Base-by-base conservation (phyloP, 2,888 invertebrate species). In the Limnephilus lunatus region DNA sequence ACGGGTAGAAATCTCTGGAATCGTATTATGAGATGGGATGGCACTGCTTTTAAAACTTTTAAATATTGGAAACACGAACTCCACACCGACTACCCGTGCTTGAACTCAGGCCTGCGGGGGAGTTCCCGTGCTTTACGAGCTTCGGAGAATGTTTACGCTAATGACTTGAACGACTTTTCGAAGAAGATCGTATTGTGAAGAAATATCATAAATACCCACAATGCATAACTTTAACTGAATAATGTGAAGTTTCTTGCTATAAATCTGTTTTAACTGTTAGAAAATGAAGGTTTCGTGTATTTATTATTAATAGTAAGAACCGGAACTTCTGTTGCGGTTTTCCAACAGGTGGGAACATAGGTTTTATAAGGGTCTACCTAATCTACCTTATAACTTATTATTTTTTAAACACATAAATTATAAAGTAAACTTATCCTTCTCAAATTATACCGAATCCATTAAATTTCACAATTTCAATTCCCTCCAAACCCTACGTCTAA, bases 11-110 rank as follows among this genome's bases (percentile, higher is more conserved):
- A 80, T 80, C 80, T 35, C 80, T 32, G n/a, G 35, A 88, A 88
- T 80, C 80, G 80, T 80, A 80, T 88, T 88, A 88, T 88, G 68
- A 86, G 48, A 39, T 30, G 39, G n/a, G 86, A 48, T 30, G 68
- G 68, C 68, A 86, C n/a, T 48, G 44, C 86, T 44, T 39, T 44
- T 12, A n/a, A 44, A 86, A 86, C 86, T 86, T 86, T 86, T 85
- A 68, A 68, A 68, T 68, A 68, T 68, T 68, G 68, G 68, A 68
- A 68, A 68, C 68, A 68, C 68, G 68, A 68, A 68, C 68, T 68
- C 68, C 48, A 3, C 68, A 12, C 44, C 44, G 44, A 44, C 68
- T 68, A 68, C 68, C 68, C 68, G 68, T 25, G 19, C 68, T 68
- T 25, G 19, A 25, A 19, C 48, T 48, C 48, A 4, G 48, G 48